Evolutionary conservation across 2,797 vertebrate species (phyloP).

Genomic region (Chiroxiphia lanceolata): DNA sequence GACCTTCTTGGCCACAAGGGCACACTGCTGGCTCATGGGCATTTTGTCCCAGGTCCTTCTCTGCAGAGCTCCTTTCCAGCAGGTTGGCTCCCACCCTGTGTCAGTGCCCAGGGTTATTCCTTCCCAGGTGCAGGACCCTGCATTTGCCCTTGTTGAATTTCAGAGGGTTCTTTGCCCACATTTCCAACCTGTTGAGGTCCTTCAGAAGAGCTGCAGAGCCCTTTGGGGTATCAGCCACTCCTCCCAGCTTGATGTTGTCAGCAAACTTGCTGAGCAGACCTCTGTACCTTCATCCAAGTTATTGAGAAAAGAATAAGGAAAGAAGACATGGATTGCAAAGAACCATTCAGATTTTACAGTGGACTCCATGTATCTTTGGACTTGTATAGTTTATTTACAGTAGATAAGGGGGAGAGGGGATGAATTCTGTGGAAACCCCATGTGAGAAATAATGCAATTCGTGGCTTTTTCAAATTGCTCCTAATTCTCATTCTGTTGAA

Average conservation of each 20-base stretch:
- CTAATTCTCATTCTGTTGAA: not conserved
- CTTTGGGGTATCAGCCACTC: no score
- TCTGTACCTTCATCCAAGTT: not conserved
- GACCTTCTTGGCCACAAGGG: not conserved
- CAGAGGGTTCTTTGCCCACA: not conserved
- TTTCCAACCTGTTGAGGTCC: fast-evolving
- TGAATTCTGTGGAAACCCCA: not conserved
- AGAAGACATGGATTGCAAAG: not conserved
- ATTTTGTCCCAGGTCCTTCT: not conserved
- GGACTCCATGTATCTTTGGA: not conserved
- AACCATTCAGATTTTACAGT: not conserved
- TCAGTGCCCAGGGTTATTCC: not conserved
- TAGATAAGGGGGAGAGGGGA: not conserved
- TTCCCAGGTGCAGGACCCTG: not conserved
- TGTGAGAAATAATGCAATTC: not conserved
- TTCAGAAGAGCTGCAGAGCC: not conserved
- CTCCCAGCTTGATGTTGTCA: not conserved
- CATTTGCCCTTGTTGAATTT: not conserved
- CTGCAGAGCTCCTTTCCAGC: not conserved
- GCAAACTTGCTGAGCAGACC: not conserved
- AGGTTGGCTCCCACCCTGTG: not conserved
- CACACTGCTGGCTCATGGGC: not conserved
- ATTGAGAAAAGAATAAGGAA: not conserved
- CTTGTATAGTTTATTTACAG: not conserved
- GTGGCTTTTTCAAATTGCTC: not conserved